These are phyloP conservation scores for Gisinianus flammeolus DNA, from an alignment of 2,888 invertebrate genomes.

Conservation along the genomic window DNA sequence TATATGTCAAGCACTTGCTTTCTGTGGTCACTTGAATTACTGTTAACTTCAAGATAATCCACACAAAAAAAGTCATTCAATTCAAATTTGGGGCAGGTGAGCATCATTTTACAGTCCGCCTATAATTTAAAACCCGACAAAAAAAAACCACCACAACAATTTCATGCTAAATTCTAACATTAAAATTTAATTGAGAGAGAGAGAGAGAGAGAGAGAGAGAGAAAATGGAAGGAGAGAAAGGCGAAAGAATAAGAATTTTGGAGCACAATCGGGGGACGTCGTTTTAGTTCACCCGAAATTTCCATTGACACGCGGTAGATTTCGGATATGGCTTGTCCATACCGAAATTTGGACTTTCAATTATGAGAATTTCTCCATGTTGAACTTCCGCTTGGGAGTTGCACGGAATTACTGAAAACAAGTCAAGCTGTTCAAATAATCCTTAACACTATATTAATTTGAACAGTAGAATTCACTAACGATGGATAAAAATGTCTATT, in stretches of 20 bases:
- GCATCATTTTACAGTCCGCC: slow-evolving; percentile 27
- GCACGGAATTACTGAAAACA: neutral
- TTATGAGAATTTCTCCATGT: slow-evolving; percentile 26
- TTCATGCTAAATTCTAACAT: neutral
- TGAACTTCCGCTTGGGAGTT: slow-evolving; percentile 10
- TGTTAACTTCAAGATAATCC: slow-evolving; percentile 49
- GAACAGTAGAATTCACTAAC: too few relatives aligned
- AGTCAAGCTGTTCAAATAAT: too few relatives aligned
- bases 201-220: too few relatives aligned
- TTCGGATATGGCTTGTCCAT: slow-evolving; percentile 49
- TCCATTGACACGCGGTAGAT: slow-evolving; percentile 50
- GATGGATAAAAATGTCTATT: too few relatives aligned
- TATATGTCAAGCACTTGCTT: neutral
- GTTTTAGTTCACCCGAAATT: slow-evolving; percentile 49
- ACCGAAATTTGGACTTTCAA: slow-evolving; percentile 54
- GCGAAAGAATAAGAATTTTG: neutral
- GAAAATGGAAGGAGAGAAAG: too few relatives aligned
- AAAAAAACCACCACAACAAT: neutral
- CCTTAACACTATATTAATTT: too few relatives aligned
- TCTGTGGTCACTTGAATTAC: neutral
- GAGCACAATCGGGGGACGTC: too few relatives aligned
- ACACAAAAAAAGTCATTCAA: slow-evolving; percentile 52
- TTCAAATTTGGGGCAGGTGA: slow-evolving; percentile 46
- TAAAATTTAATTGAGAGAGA: neutral
- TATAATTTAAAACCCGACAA: slow-evolving; percentile 1